Evolutionary conservation across 2,888 invertebrate species (phyloP).

Genomic region (Rhopalosiphum nymphaeae): DNA sequence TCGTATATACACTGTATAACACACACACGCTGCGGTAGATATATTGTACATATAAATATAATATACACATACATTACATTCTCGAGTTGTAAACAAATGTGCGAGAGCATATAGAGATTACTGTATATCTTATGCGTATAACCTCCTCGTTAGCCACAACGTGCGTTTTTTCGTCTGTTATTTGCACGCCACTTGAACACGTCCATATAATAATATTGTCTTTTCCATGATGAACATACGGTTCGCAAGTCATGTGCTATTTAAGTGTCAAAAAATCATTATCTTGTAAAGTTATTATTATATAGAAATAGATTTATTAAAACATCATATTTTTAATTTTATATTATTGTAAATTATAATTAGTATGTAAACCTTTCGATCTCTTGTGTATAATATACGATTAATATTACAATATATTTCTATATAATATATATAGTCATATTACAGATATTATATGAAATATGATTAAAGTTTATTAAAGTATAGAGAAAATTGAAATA

Average conservation of each 20-base stretch:
- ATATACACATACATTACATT: neutral
- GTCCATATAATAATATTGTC: slow-evolving; percentile 21
- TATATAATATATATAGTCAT: no score
- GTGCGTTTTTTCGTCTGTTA: slow-evolving; percentile 33
- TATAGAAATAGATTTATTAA: neutral
- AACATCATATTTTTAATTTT: neutral
- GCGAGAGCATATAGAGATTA: neutral
- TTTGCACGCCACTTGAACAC: slow-evolving; percentile 61
- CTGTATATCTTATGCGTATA: neutral
- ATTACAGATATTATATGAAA: no score
- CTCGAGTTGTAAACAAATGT: slow-evolving; percentile 50
- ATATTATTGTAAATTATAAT: neutral
- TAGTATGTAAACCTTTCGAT: neutral
- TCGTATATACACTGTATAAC: neutral
- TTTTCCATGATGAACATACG: neutral
- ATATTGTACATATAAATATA: neutral
- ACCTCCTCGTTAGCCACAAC: slow-evolving; percentile 23
- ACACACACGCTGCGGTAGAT: slow-evolving; percentile 7
- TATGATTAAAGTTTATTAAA: no score
- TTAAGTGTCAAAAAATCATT: neutral
- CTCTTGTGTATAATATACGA: neutral
- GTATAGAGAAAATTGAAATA: neutral
- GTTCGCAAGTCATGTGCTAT: neutral
- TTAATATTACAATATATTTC: neutral
- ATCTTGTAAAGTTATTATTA: neutral